Evolutionary conservation across 1,140 invertebrate species (phyloP).

Genomic region (Prorops nasuta): DNA sequence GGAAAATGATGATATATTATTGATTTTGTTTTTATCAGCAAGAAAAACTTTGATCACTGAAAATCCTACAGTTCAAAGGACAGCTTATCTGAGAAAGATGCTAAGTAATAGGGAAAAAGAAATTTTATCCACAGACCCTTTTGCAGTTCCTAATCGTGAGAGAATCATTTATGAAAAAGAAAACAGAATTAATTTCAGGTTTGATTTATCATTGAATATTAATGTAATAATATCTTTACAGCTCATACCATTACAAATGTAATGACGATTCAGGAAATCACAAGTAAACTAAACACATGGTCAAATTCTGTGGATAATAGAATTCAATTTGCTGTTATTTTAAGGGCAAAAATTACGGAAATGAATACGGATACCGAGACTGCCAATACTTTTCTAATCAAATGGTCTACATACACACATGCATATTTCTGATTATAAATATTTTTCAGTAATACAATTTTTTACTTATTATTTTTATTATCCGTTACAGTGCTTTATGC

Average conservation of each 20-base stretch:
- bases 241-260: slow-evolving; percentile 48
- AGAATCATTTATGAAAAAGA: no score
- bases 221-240: no score
- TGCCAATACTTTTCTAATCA: slow-evolving; percentile 28
- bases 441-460: background rate
- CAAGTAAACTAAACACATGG: slow-evolving; percentile 35
- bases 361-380: slow-evolving; percentile 47
- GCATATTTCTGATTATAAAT: no score
- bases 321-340: slow-evolving; percentile 48
- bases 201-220: no score
- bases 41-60: slow-evolving; percentile 54
- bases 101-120: slow-evolving; percentile 29
- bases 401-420: slow-evolving; percentile 42
- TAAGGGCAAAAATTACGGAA: slow-evolving; percentile 48
- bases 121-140: slow-evolving; percentile 36
- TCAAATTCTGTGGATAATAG: slow-evolving; percentile 21
- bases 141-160: slow-evolving; percentile 46
- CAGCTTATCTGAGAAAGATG: slow-evolving; percentile 30
- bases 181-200: no score
- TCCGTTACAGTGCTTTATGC: slow-evolving; percentile 47
- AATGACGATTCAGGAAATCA: slow-evolving; percentile 54
- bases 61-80: slow-evolving; percentile 47
- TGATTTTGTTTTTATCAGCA: slow-evolving; percentile 21
- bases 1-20: background rate
- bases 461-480: background rate